Conservation (phyloP, 2,797 vertebrate species). For the Karalla daura region DNA sequence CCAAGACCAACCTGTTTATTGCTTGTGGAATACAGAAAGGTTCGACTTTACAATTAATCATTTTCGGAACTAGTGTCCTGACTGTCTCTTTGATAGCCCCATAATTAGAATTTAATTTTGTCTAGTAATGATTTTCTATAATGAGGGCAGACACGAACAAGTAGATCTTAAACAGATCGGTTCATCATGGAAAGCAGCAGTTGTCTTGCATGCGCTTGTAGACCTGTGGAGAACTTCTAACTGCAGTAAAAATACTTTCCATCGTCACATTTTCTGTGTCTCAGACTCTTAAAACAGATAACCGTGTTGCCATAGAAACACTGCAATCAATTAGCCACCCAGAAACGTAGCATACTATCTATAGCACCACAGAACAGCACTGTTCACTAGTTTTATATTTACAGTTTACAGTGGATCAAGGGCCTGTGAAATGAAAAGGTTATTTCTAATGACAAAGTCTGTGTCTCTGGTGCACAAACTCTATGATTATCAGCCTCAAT, state of each 20-base stretch:
- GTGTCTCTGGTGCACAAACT: not conserved
- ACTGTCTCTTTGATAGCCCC: constrained; percentile 2
- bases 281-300: not conserved
- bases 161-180: constrained; percentile 11
- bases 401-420: not conserved
- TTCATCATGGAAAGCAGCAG: constrained; percentile 7
- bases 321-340: not conserved
- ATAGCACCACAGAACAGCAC: not conserved
- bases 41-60: not conserved
- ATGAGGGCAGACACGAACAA: not conserved
- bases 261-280: not conserved
- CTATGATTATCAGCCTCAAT: not conserved
- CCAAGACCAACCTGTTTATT: not conserved
- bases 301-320: not conserved
- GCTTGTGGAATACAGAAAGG: not conserved
- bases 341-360: not conserved
- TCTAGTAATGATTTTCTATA: constrained; percentile 21
- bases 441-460: not conserved
- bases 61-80: constrained; percentile 1
- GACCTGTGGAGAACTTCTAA: not conserved
- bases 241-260: not conserved
- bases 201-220: not conserved
- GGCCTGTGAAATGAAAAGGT: not conserved
- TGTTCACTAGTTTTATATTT: not conserved
- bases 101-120: constrained; percentile 24